A percentile compares a stretch with the other conserved stretches of the same genome.
Evolutionary conservation across 2,888 invertebrate species (phyloP).

Genomic region (Osmoderma eremita): DNA sequence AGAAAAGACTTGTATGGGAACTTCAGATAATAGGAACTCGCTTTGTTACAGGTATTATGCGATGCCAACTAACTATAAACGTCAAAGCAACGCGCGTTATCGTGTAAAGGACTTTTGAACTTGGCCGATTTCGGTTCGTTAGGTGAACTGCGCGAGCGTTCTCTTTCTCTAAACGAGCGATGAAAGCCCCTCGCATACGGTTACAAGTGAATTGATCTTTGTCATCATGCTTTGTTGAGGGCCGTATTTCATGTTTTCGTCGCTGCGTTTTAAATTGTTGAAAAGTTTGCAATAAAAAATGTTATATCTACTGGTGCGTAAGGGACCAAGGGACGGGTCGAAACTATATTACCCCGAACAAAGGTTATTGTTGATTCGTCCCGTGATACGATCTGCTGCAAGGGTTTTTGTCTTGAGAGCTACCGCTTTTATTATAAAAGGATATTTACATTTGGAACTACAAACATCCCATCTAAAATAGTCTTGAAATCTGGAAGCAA

Average conservation of each 20-base stretch:
- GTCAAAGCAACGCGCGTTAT: neutral
- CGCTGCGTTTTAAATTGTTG: neutral
- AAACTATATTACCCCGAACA: constrained; percentile 3
- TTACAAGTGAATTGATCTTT: neutral
- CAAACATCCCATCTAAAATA: too few species aligned
- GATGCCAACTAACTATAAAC: constrained; percentile 4
- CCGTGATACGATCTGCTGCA: neutral
- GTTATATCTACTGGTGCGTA: neutral
- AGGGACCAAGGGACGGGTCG: neutral
- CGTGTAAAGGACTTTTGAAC: neutral
- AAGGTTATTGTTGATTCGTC: constrained; percentile 21
- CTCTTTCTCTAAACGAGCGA: neutral
- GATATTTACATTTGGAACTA: too few species aligned
- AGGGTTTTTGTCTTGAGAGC: too few species aligned
- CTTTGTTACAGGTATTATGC: neutral
- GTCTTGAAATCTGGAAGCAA: too few species aligned
- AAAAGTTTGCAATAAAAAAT: constrained; percentile 14
- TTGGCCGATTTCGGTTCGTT: constrained; percentile 1
- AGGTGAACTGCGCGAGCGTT: neutral
- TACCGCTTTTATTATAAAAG: too few species aligned
- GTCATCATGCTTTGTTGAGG: neutral
- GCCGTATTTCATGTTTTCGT: neutral
- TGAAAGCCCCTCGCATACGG: neutral
- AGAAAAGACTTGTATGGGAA: neutral
- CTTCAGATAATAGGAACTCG: neutral